Base-by-base conservation (phyloP, 1,140 invertebrate species). In the Drosophila grimshawi region DNA sequence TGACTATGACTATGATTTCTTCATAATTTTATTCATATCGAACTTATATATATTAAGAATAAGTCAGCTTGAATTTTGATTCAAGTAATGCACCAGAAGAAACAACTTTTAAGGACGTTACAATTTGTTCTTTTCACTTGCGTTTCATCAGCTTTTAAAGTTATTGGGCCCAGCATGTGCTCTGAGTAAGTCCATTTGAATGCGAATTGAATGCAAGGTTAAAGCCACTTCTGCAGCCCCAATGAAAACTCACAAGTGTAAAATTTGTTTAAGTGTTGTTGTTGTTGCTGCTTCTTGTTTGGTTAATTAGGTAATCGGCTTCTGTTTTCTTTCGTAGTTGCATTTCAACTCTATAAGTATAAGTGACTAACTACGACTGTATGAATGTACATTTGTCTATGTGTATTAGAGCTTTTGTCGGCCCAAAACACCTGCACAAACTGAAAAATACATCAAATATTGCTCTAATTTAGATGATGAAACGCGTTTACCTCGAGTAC, bases 381-480 rank as follows among this genome's bases (percentile, higher is more conserved):
- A 41, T 41, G 39, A 7, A 37, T 5, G 7, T 6, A 5, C 3
- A 5, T 37, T 6, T 37, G 37, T 39, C 2, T 27, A 7, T 39
- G 19, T 45, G 32, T 45, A 8, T 52, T 43, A 53, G 37, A 64
- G 49, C 49, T 32, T 53, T 52, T 45, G 27, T 4, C 5, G 5
- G 27, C 32, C n/a, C 45, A 46, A 80, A 62, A 70, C 78, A 80
- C 78, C 80, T 80, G 78, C 65, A 71, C 78, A 80, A 80, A 80
- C 51, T 39, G 19, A 1, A 56, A 41, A 68, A 59, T 49, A 46
- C 46, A 35, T 37, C 8, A 35, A 62, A 27, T 51, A 62, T 62
- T 37, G 60, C 37, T 56, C 3, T 29, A 27, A 39, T 27, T 33
- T 8, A 5, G 19, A 56, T 39, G 53, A 29, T 33, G 8, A n/a